Conservation (phyloP, 2,888 invertebrate genomes). For the Halictus quadricinctus region DNA sequence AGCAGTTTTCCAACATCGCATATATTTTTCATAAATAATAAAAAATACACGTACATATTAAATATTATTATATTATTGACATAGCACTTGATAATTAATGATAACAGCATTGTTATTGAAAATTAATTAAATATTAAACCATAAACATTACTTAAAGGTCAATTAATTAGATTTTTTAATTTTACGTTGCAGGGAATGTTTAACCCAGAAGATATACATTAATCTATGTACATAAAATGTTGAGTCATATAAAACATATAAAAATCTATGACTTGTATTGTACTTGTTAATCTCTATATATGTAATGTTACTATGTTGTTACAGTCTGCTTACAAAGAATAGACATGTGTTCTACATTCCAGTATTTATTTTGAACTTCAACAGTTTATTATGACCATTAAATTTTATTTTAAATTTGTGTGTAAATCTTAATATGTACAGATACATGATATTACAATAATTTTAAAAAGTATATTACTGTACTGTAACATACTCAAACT, state of each 20-base stretch:
- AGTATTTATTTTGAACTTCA: slow-evolving; percentile 41
- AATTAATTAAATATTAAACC: neutral
- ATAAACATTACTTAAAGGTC: neutral
- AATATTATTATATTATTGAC: neutral
- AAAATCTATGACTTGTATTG: slow-evolving; percentile 34
- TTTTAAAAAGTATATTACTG: slow-evolving; percentile 2
- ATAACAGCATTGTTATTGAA: slow-evolving; percentile 1
- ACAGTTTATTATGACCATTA: slow-evolving; percentile 21
- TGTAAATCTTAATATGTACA: slow-evolving; percentile 15
- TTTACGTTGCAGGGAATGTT: slow-evolving; percentile 91
- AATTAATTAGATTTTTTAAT: slow-evolving; percentile 41
- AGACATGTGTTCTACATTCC: slow-evolving; percentile 37
- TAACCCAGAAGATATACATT: slow-evolving; percentile 90
- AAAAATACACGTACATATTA: neutral
- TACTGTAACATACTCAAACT: slow-evolving; percentile 5
- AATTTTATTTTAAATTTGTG: slow-evolving; percentile 5
- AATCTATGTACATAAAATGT: slow-evolving; percentile 42
- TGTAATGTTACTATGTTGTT: slow-evolving; percentile 34
- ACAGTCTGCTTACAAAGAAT: slow-evolving; percentile 26
- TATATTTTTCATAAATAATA: neutral
- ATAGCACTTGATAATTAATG: neutral
- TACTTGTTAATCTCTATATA: slow-evolving; percentile 36
- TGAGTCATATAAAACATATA: slow-evolving; percentile 15
- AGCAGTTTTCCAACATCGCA: neutral
- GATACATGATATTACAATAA: slow-evolving; percentile 2